A percentile compares a stretch with the other conserved stretches of the same genome.
Conservation (phyloP, 23 tunicate genomes). For the Botrylloides violaceus region DNA sequence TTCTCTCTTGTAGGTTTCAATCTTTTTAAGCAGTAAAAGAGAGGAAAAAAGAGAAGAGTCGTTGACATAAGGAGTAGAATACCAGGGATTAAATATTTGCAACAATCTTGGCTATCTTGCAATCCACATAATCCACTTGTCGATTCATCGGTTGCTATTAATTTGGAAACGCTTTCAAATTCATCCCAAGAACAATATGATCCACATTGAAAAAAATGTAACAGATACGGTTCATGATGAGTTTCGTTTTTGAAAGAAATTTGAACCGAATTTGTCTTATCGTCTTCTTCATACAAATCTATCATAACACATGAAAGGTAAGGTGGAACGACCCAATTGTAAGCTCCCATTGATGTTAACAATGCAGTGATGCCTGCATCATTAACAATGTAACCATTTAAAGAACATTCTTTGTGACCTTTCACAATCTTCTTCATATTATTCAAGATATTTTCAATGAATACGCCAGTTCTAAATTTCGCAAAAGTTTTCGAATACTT, state of each 20-base stretch:
- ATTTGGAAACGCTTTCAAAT: background rate
- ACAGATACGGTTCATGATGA: background rate
- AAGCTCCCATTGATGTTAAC: background rate
- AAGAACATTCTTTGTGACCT: background rate
- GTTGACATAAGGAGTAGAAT: background rate
- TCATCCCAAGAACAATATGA: background rate
- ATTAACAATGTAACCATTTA: background rate
- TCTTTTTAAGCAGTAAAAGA: background rate
- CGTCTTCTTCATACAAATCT: background rate
- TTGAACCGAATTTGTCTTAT: background rate
- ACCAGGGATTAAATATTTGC: background rate
- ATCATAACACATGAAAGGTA: background rate
- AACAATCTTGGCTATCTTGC: background rate
- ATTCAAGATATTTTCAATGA: background rate
- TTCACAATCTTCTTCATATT: background rate
- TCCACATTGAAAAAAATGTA: background rate
- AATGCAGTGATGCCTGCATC: background rate
- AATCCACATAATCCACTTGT: background rate
- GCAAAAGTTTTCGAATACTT: background rate
- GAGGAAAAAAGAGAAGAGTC: background rate
- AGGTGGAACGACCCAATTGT: background rate
- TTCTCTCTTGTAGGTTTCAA: background rate
- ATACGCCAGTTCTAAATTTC: background rate
- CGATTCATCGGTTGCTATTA: background rate
- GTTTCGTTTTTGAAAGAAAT: background rate